A percentile compares a stretch with the other conserved stretches of the same genome.
phyloP scores from a whole-genome alignment of 2,113 vertebrate genomes.

The Puffinus mauretanicus region DNA sequence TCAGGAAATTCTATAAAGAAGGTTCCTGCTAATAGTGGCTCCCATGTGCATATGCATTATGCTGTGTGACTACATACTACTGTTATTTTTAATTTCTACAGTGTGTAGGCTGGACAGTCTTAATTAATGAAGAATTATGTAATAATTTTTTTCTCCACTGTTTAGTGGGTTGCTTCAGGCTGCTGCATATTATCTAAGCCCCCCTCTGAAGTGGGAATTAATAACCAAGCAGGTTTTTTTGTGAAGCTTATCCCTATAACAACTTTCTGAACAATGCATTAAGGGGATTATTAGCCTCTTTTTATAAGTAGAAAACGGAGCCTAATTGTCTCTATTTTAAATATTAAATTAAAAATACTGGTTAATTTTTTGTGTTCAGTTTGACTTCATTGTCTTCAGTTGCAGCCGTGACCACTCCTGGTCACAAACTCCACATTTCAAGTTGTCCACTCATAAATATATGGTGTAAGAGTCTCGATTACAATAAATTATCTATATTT shows the following conservation, averaged over 20 bases:
- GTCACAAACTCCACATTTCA: background rate
- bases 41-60: background rate
- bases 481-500: background rate
- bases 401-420: background rate
- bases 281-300: background rate
- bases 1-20: background rate
- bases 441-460: background rate
- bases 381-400: background rate
- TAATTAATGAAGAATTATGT: background rate
- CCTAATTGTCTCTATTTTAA: background rate
- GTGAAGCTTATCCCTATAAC: background rate
- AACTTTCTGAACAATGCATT: background rate
- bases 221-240: background rate
- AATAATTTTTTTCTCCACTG: background rate
- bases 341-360: background rate
- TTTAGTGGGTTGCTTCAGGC: background rate
- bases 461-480: background rate
- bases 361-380: background rate
- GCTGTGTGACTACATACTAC: background rate
- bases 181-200: background rate
- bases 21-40: background rate
- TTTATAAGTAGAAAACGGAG: background rate
- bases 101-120: background rate
- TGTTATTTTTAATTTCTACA: background rate
- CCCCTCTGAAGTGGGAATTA: constrained; percentile 5